Conservation (phyloP, 92 coral and sea anemone genomes). For the Zoanthus gigantus region DNA sequence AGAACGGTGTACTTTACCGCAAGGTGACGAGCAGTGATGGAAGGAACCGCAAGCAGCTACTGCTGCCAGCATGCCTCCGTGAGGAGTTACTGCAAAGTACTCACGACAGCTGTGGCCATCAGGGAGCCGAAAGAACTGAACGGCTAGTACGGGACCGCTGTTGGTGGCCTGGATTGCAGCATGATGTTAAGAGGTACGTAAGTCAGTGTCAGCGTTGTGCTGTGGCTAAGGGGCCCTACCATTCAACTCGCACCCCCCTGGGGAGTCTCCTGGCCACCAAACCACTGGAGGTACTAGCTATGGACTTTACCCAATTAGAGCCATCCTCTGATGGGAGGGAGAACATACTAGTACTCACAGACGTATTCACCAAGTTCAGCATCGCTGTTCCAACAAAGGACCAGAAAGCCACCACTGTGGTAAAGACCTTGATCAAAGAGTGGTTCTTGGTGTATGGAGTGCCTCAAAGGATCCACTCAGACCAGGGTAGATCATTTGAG, state of each 20-base stretch:
- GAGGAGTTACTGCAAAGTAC: conserved; percentile 50
- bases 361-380: not conserved
- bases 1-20: conserved; percentile 44
- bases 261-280: conserved; percentile 52
- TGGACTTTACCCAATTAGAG: conserved; percentile 46
- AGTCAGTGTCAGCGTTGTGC: conserved; percentile 63
- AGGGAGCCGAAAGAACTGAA: conserved; percentile 69
- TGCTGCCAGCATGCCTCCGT: conserved; percentile 52
- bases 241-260: conserved; percentile 46
- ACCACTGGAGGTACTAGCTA: conserved; percentile 73
- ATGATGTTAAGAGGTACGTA: conserved; percentile 59
- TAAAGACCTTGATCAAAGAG: not conserved
- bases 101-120: conserved; percentile 64
- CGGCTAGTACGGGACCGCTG: conserved; percentile 55
- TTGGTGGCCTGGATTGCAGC: conserved; percentile 71
- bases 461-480: not conserved
- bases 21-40: not conserved
- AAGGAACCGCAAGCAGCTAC: conserved; percentile 20
- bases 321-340: conserved; percentile 1
- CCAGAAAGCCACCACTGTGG: not conserved
- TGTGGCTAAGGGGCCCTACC: conserved; percentile 68
- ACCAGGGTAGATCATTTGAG: not conserved
- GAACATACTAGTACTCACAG: not conserved
- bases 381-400: not conserved
- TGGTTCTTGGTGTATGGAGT: not conserved